Conservation (phyloP, 2,797 vertebrate species). For the Sebastes hubbsi region DNA sequence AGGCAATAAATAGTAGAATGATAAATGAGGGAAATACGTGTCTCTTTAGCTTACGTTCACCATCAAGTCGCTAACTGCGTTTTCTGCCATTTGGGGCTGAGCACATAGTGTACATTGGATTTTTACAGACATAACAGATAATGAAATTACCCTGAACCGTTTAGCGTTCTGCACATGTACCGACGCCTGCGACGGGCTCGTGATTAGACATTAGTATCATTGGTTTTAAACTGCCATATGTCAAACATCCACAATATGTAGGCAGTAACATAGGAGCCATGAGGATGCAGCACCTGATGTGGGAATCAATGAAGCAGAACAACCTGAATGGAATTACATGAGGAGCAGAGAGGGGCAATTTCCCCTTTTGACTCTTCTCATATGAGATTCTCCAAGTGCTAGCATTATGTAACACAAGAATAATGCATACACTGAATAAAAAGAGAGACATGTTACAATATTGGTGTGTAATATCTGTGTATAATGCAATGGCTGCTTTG, state of each 20-base stretch:
- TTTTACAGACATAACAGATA: background rate
- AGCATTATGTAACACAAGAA: background rate
- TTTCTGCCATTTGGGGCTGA: background rate
- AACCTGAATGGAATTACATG: background rate
- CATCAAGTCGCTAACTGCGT: background rate
- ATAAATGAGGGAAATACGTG: background rate
- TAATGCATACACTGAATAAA: constrained; percentile 6
- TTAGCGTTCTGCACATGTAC: background rate
- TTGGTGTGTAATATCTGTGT: constrained; percentile 7
- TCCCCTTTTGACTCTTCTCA: background rate
- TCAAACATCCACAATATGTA: constrained; percentile 2
- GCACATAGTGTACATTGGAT: background rate
- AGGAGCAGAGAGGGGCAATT: background rate
- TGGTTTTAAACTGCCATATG: background rate
- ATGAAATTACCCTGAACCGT: background rate
- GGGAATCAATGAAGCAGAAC: constrained; percentile 22
- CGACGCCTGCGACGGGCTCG: background rate
- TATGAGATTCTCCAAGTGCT: background rate
- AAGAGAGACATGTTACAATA: background rate
- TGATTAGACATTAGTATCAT: background rate
- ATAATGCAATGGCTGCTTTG: constrained; percentile 10
- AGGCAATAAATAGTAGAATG: background rate
- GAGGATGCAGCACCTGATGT: background rate
- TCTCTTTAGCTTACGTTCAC: background rate
- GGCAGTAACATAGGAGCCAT: background rate